Evolutionary conservation across 2,888 invertebrate species (phyloP), one percentile per base, ranked within the genome.

Genomic region (Stratiomys singularior): DNA sequence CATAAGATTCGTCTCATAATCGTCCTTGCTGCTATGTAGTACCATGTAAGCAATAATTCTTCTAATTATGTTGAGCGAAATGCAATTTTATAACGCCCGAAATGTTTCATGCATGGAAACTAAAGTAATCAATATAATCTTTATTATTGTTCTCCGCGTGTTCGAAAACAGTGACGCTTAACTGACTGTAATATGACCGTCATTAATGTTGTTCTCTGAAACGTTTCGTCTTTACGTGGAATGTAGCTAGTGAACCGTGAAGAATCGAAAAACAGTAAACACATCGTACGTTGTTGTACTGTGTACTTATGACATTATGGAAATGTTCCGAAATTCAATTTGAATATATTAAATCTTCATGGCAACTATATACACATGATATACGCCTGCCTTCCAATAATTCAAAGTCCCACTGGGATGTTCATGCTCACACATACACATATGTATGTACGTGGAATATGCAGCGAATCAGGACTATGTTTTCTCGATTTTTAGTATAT

Each of bases 311-410:
- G 78, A 81, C 77, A 81, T 80, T 81, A 81, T 81, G 80, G 78
- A 80, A 81, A 81, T 81, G 74, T 78, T 74, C 66, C 77, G 63
- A 78, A 78, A 81, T 80, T 81, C 80, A 81, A 81, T 81, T 81
- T 81, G 80, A 81, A 81, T 81, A 80, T 81, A 81, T 81, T 81
- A 81, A 79, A 80, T 81, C 79, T 67, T 77, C 78, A 66, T 78
- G 67, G 79, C 71, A 76, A 69, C 76, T 76, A 21, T 30, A 63
- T 63, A 15, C 52, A 13, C 30, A 56, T 72, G 52, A 72, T 56
- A 15, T 3, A 30, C 25, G 9, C 30, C 58, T 27, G 18, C 28
- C 21, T 15, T n/a, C n/a, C 47, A 52, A 27, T 52, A 47, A 47
- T 72, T 30, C 58, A 27, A 27, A n/a, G 44, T 46, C 64, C 47